Evolutionary conservation across 1,140 invertebrate genomes (phyloP).

Genomic region (Macrobrachium nipponense): DNA sequence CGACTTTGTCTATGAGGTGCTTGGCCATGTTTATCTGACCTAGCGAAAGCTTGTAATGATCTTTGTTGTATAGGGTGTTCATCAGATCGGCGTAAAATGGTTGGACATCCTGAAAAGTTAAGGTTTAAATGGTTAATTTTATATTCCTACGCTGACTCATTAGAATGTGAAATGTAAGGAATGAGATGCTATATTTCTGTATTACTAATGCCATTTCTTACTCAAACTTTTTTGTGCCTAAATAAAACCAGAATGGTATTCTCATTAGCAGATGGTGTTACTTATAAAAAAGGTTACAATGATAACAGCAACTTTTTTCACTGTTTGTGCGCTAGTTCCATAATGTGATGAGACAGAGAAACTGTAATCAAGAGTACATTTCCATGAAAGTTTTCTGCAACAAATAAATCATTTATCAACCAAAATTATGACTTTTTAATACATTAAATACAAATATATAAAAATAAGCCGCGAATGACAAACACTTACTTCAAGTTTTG

Average conservation of each 20-base stretch:
- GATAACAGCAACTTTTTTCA: too few species aligned
- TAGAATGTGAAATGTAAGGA: too few species aligned
- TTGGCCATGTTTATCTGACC: constrained; percentile 97
- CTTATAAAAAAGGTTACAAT: too few species aligned
- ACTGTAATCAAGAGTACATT: too few species aligned
- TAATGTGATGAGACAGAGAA: too few species aligned
- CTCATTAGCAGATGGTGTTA: too few species aligned
- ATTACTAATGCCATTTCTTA: not conserved
- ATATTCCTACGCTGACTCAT: not conserved
- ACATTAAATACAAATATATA: not conserved
- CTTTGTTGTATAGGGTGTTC: constrained; percentile 99
- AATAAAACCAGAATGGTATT: too few species aligned
- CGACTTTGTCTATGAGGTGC: constrained; percentile 70
- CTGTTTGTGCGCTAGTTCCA: too few species aligned
- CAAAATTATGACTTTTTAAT: not conserved
- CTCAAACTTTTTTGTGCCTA: not conserved
- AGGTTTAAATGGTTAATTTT: not conserved
- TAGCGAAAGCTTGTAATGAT: constrained; percentile 98
- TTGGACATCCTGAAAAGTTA: constrained; percentile 83
- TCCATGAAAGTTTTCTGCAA: too few species aligned
- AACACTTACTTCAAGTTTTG: constrained; percentile 83
- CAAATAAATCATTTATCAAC: not conserved
- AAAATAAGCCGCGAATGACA: not conserved
- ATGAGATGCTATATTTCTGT: not conserved
- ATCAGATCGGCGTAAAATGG: constrained; percentile 99